phyloP scores from a whole-genome alignment of 2,113 vertebrate genomes.

The Phoenicopterus ruber region DNA sequence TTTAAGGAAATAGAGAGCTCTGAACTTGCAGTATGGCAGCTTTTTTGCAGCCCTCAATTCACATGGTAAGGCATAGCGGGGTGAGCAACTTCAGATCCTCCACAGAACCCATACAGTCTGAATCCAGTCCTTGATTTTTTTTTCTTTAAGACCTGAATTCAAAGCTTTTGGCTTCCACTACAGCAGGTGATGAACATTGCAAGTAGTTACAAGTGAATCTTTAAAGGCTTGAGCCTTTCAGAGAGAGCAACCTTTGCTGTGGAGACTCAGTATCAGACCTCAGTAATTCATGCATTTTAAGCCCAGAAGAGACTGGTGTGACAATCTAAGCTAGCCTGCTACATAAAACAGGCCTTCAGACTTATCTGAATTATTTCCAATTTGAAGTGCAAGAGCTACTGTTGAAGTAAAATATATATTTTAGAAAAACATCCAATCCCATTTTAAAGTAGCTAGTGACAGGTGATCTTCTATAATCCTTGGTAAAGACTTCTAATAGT shows the following conservation, averaged over 20 bases:
- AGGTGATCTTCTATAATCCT: not conserved
- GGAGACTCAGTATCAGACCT: not conserved
- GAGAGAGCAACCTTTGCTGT: not conserved
- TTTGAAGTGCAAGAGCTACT: not conserved
- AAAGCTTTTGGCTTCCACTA: not conserved
- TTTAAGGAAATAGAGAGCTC: not conserved
- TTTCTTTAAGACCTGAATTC: not conserved
- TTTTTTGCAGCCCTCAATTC: not conserved
- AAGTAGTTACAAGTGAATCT: constrained; percentile 7
- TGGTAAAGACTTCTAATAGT: not conserved
- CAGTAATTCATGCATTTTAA: constrained; percentile 42
- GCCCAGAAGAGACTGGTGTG: not conserved
- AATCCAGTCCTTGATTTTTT: not conserved
- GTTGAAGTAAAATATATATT: not conserved
- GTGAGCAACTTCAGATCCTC: not conserved
- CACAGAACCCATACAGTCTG: not conserved
- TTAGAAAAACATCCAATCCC: not conserved
- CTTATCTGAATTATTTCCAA: not conserved
- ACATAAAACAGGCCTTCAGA: not conserved
- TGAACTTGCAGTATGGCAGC: not conserved
- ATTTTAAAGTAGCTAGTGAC: not conserved
- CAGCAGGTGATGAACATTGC: not conserved
- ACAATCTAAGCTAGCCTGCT: not conserved
- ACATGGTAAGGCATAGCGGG: not conserved
- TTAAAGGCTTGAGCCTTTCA: not conserved